A percentile compares a stretch with the other conserved stretches of the same genome.
These are phyloP conservation scores for Petrolisthes cinctipes DNA, from an alignment of 2,888 invertebrate species.

Conservation along the genomic window DNA sequence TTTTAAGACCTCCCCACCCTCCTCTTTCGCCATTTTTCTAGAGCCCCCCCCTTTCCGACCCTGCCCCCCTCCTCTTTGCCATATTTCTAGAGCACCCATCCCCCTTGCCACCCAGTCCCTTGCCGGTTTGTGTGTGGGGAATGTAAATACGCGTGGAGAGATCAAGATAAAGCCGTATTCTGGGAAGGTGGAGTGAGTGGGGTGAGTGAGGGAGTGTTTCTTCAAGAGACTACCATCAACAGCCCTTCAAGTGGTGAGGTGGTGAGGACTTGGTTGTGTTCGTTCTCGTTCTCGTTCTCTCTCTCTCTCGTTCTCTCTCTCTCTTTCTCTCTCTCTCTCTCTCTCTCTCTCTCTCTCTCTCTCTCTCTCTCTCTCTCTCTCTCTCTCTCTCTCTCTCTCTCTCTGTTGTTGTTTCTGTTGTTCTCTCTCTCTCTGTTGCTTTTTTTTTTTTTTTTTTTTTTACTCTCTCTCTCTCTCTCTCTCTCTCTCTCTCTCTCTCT, in stretches of 20 bases:
- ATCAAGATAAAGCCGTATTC: too few species aligned
- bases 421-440: not conserved
- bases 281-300: not conserved
- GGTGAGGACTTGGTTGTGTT: not conserved
- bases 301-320: not conserved
- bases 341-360: not conserved
- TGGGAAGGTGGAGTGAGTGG: not conserved
- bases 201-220: not conserved
- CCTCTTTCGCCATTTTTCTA: too few species aligned
- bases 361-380: not conserved
- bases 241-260: not conserved
- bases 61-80: too few species aligned
- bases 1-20: too few species aligned
- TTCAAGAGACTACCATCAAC: too few species aligned
- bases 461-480: not conserved
- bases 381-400: not conserved
- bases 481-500: not conserved
- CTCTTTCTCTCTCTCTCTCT: not conserved
- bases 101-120: too few species aligned
- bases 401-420: not conserved
- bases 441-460: not conserved
- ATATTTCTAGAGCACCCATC: too few species aligned
- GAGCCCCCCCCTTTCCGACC: too few species aligned
- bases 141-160: too few species aligned
- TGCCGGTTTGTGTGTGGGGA: too few species aligned